Evolutionary conservation across 2,797 vertebrate species (phyloP), one percentile per base, ranked within the genome.

Genomic region (Cuculus canorus): DNA sequence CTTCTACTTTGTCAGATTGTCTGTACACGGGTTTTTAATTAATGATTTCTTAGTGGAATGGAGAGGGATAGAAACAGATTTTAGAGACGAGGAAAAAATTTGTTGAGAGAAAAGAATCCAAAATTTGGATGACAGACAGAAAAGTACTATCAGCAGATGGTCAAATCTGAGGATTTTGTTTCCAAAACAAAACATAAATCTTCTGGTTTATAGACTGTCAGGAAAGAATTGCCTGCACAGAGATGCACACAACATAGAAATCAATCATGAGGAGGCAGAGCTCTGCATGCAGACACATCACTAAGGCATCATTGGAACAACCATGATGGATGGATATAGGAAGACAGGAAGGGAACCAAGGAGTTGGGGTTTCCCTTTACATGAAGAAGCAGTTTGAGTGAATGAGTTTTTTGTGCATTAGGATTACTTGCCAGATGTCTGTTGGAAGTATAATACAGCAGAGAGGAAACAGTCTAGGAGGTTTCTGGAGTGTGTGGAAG

Each of bases 121-220:
- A 69, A 87, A 73, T 88, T 65, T 86, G 47, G 41, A 68, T 91
- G 79, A 54, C 37, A 83, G 88, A 83, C 59, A 76, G 86, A 71
- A 80, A 75, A 88, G 33, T 71, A 45, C 30, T 77, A 39, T 73
- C 79, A 85, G 84, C 92, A 95, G 91, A 92, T 94, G 84, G 88
- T 71, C 64, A 80, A 50, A 91, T 89, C 45, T 54, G 69, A 69
- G 72, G 45, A 77, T 39, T 39, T 39, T 39, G 39, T 39, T 39
- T 92, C 82, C 45, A 72, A 84, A 95, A 63, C n/a, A 93, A 93
- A 94, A 78, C 78, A 81, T 88, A 83, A 91, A 88, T 96, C 61
- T 93, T 87, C 25, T 50, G n/a, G 32, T 75, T 96, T 92, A 88
- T 83, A 81, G 87, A 81, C 41, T 90, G 79, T 70, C 65, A 64